These are phyloP conservation scores for Yponomeuta sedellus DNA, from an alignment of 2,888 invertebrate genomes.

Conservation along the genomic window DNA sequence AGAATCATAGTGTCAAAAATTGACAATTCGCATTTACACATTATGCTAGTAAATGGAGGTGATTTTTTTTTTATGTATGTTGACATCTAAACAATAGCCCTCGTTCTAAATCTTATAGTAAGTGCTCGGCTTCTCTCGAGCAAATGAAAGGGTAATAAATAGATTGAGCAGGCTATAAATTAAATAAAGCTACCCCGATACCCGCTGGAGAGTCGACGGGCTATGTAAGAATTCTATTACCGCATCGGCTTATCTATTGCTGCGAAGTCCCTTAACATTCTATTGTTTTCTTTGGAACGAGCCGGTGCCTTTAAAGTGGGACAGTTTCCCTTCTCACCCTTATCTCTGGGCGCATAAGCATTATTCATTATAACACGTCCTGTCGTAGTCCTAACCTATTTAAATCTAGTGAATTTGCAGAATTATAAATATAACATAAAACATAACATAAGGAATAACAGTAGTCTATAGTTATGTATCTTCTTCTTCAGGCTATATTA, in stretches of 20 bases:
- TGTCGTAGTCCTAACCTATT: too few species aligned
- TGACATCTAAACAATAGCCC: too few species aligned
- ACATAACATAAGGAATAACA: too few species aligned
- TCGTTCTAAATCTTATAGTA: too few species aligned
- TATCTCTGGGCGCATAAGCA: background rate
- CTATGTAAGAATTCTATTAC: conserved; percentile 2
- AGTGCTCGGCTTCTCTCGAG: background rate
- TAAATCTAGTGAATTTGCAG: too few species aligned
- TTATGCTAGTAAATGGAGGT: too few species aligned
- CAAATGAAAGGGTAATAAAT: conserved; percentile 8
- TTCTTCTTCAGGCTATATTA: too few species aligned
- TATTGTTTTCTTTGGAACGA: conserved; percentile 3
- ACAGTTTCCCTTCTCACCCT: background rate
- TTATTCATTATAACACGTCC: background rate
- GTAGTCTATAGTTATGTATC: too few species aligned
- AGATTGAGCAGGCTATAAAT: conserved; percentile 12
- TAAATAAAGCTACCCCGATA: conserved; percentile 13
- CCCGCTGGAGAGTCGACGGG: background rate
- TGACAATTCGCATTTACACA: too few species aligned
- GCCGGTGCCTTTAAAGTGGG: background rate
- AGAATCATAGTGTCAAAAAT: too few species aligned
- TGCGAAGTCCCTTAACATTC: background rate
- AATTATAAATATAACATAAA: too few species aligned
- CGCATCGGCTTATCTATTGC: conserved; percentile 1
- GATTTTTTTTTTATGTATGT: too few species aligned